Percentiles rank a stretch among this genome's conserved stretches.
These are phyloP conservation scores for Podargus strigoides DNA, from an alignment of 2,797 vertebrate genomes.

Conservation along the genomic window DNA sequence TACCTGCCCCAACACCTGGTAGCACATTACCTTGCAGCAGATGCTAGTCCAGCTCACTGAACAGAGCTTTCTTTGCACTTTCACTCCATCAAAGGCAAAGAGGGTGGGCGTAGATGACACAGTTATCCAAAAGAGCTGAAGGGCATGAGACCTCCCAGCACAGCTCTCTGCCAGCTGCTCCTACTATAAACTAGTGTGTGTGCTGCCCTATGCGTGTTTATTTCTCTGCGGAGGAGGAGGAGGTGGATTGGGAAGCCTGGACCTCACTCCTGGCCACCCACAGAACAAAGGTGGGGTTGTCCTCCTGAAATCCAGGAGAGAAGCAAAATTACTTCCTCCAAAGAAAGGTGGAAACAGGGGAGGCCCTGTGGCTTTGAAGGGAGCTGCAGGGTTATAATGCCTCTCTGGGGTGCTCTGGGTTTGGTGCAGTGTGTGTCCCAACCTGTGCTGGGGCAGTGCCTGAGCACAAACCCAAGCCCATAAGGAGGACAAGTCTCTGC, in stretches of 20 bases:
- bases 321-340: constrained; percentile 15
- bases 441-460: background rate
- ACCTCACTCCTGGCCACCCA: constrained; percentile 26
- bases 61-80: background rate
- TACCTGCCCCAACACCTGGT: background rate
- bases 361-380: background rate
- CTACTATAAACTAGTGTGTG: constrained; percentile 11
- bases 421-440: background rate
- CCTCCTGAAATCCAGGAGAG: background rate
- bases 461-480: background rate
- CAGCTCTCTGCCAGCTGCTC: background rate
- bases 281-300: constrained; percentile 49
- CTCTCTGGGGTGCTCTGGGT: background rate
- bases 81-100: background rate
- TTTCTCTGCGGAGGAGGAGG: constrained; percentile 28
- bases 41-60: background rate
- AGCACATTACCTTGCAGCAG: background rate
- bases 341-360: constrained; percentile 7
- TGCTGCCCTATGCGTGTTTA: background rate
- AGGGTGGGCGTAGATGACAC: background rate
- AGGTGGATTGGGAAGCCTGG: background rate
- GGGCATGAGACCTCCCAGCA: background rate
- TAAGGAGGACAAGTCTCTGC: background rate
- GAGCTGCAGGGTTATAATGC: background rate
- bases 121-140: background rate